phyloP scores from a whole-genome alignment of 2,888 invertebrate species.

The Rhodophaea formosa region DNA sequence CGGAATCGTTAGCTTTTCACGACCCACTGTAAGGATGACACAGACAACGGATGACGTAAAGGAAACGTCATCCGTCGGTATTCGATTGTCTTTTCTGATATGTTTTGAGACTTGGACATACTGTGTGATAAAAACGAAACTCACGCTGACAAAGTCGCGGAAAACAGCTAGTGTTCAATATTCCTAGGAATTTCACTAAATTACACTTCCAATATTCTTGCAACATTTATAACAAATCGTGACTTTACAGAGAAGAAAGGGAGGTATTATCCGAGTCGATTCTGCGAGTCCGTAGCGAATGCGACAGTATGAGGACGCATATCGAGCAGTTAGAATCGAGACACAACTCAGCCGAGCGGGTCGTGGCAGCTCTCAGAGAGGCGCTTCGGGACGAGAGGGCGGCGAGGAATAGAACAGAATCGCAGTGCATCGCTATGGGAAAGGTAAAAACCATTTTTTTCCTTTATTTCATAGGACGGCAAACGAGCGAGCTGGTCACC shows the following conservation, averaged over 20 bases:
- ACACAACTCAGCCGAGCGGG: slow-evolving; percentile 49
- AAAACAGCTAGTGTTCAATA: no score
- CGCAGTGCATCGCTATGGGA: slow-evolving; percentile 39
- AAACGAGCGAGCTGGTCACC: no score
- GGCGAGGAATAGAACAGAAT: slow-evolving; percentile 52
- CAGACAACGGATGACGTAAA: no score
- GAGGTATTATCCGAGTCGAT: slow-evolving; percentile 50
- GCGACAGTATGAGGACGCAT: slow-evolving; percentile 43
- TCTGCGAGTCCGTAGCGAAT: slow-evolving; percentile 45
- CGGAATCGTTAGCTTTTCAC: no score
- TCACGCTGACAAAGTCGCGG: no score
- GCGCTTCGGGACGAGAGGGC: slow-evolving; percentile 60
- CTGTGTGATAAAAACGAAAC: no score
- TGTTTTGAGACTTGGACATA: no score
- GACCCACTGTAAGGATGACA: no score
- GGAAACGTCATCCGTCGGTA: no score
- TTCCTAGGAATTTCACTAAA: no score
- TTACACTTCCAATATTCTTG: background rate
- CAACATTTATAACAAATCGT: background rate
- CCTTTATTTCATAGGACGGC: no score
- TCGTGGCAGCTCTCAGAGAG: slow-evolving; percentile 58
- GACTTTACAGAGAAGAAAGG: slow-evolving; percentile 53
- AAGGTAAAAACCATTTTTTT: slow-evolving; percentile 50
- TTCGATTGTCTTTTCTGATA: no score
- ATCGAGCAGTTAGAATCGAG: slow-evolving; percentile 49